Base-by-base conservation (phyloP, 2,113 vertebrate genomes). In the Urocitellus parryii region DNA sequence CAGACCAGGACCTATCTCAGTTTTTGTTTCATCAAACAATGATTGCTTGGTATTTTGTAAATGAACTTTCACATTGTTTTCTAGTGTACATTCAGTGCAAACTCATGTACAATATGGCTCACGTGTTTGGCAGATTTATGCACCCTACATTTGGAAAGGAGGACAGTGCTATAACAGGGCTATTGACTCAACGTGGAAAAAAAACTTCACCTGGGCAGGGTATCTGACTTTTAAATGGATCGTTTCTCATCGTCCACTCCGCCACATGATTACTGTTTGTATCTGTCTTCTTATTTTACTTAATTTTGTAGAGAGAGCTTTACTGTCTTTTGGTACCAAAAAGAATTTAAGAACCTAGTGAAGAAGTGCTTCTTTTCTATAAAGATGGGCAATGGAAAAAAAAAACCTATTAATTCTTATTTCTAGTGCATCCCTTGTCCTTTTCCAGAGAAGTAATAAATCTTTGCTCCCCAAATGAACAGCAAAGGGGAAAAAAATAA, bases 171-270 rank as follows among this genome's bases (percentile, higher is more conserved):
- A 32, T 53, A 85, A 86, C 14, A 74, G 27, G 22, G n/a, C 74
- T 80, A 56, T 27, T 95, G 76, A 84, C 29, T 91, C 13, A 37
- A 8, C 11, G 34, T 87, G 79, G 48, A 45, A 76, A 58, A 63
- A 80, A 78, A 29, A 53, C 72, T 82, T 95, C 65, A 91, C 14
- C 11, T 17, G 45, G 68, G 70, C 65, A 48, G 29, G 73, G n/a
- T 1, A 56, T 78, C 87, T 93, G 91, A 96, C 83, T 97, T 93
- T 80, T 83, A 94, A 95, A 85, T 72, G 63, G 42, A 58, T 88
- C 3, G 2, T 27, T 34, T 80, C 39, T 29, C 10, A 6, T n/a
- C 81, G 16, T 29, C 34, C 22, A 13, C 53, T 51, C 24, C 11
- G 25, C 25, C 32, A 27, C 11, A 61, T 7, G 61, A 72, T 7